Evolutionary conservation across 2,797 vertebrate genomes (phyloP), one percentile per base, ranked within the genome.

Genomic region (Muscicapa striata): DNA sequence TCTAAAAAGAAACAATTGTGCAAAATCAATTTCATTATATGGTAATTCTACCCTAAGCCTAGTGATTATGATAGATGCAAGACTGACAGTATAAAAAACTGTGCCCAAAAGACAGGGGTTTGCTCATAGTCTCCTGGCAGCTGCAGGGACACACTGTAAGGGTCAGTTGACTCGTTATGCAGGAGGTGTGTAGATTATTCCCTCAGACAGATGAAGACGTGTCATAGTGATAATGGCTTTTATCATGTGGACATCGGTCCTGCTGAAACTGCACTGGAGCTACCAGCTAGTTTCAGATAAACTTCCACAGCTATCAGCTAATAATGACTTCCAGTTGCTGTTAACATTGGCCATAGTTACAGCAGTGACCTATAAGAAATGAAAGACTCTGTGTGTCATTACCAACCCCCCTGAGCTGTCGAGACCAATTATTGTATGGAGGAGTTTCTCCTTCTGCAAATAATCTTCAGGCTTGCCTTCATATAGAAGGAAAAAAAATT

Each of bases 321-420:
- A 72, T 95, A 91, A 95, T 94, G 89, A 72, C 82, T 96, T 91
- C 62, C 88, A 89, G 84, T 91, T 79, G 82, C 80, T 93, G 9
- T 64, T 91, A 87, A 91, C 94, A 87, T 79, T 85, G 83, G 63
- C 80, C 59, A 51, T 87, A 78, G 69, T 95, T 93, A 82, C 3
- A 87, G 88, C 67, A 73, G 82, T 84, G 84, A 94, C 90, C 94
- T 91, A 27, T 80, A 83, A 83, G 93, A 76, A 93, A 80, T 78
- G 52, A 95, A 92, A 92, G 51, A 70, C 49, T 89, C 84, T 43
- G 48, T 75, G 79, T 68, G 82, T 95, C 87, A 70, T 94, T 96
- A 94, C 77, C 83, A 84, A 19, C 20, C 74, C 64, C 69, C 45
- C 58, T 84, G 83, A 95, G 77, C 84, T 90, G 77, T 89, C 3